Base-by-base conservation (phyloP, 2,888 invertebrate genomes). In the Coelopa pilipes region DNA sequence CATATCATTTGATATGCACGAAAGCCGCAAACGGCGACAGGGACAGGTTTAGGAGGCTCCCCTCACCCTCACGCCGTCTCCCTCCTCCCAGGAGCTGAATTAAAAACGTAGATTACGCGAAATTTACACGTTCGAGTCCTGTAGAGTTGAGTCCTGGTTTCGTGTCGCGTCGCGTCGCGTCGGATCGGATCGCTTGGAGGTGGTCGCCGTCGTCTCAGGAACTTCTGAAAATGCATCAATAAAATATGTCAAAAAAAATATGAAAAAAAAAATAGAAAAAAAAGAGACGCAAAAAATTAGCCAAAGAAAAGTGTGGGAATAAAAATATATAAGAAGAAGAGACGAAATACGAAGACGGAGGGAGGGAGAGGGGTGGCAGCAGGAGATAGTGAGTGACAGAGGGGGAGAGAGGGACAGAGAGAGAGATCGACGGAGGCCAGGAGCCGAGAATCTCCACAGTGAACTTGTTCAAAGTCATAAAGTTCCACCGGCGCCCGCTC, bases 391-490 rank as follows among this genome's bases (percentile, higher is more conserved):
- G 34, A 34, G 34, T 34, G 34, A 34, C 4, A 34, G 34, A 34
- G 34, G 7, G 34, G 7, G 34, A 34, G 34, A 34, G 7, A 34
- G 34, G 7, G 34, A 34, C 4, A 34, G 34, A 34, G 34, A 34
- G 7, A 34, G 34, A 34, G 34, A 34, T 2, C 2, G 34, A 34
- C 7, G 34, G 34, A 34, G 34, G 34, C 2, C 34, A 7, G 7
- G 34, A 34, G 34, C 34, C 7, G 24, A 24, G 21, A 15, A 66
- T 46, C 59, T 69, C 46, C 10, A 59, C 34, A 4, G 34, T 34
- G 17, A 57, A 45, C 53, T 57, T 69, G 34, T 47, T 59, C 57
- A 59, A 68, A 68, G 69, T 69, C 69, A 69, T 69, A 69, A 69
- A 57, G 55, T 24, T 66, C 13, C 50, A 34, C 7, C n/a, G n/a